Evolutionary conservation across 2,888 invertebrate species (phyloP).

Genomic region (Macrosiphum euphorbiae): DNA sequence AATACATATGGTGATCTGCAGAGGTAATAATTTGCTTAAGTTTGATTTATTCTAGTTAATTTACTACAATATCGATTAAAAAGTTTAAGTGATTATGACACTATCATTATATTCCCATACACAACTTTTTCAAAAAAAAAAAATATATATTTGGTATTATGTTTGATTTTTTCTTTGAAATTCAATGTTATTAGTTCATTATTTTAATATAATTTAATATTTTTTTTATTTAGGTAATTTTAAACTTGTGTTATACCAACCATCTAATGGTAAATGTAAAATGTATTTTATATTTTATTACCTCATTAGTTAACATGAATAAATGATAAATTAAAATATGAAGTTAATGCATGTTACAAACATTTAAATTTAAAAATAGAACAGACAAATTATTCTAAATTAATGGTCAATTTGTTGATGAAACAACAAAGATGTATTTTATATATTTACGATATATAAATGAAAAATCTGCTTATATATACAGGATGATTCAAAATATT

Average conservation of each 20-base stretch:
- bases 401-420: not conserved
- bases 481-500: too few relatives aligned
- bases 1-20: not conserved
- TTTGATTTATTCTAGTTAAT: not conserved
- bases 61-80: not conserved
- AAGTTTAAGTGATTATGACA: not conserved
- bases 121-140: not conserved
- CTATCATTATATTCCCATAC: not conserved
- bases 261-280: not conserved
- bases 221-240: not conserved
- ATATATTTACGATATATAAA: too few relatives aligned
- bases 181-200: too few relatives aligned
- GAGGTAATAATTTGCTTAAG: not conserved
- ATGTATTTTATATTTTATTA: not conserved
- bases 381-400: not conserved
- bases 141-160: too few relatives aligned
- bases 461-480: not conserved
- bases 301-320: not conserved
- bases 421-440: not conserved
- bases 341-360: not conserved
- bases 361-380: not conserved
- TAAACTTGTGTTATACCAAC: not conserved
- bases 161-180: too few relatives aligned
- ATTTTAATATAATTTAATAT: too few relatives aligned
- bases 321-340: not conserved